These are phyloP conservation scores for Odocoileus hemionus DNA, from an alignment of 2,113 vertebrate species.

Conservation along the genomic window DNA sequence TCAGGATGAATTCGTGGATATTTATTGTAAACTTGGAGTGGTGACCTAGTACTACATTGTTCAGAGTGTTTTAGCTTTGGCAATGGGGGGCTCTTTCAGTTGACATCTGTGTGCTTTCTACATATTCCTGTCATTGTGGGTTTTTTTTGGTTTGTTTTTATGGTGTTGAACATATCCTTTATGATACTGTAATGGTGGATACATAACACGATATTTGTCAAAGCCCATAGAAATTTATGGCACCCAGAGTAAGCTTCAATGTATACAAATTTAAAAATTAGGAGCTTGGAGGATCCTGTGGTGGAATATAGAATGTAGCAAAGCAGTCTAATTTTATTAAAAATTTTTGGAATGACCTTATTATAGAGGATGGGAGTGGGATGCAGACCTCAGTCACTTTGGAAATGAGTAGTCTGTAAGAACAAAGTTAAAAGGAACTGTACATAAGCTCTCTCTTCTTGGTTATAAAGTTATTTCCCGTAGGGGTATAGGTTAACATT, in stretches of 20 bases:
- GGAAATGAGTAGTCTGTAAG: neutral
- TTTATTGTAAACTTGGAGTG: neutral
- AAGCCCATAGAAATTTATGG: neutral
- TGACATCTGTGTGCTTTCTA: neutral
- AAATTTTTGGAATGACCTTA: neutral
- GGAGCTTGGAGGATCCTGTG: neutral
- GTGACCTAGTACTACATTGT: neutral
- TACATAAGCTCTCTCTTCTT: neutral
- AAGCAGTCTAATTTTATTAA: neutral
- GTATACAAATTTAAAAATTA: neutral
- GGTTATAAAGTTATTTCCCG: neutral
- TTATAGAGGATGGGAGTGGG: neutral
- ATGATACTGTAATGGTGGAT: neutral
- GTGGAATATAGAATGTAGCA: neutral
- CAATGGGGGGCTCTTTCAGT: neutral
- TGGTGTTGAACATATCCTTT: neutral
- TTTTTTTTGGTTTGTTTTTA: neutral
- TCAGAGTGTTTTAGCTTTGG: neutral
- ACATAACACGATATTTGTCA: neutral
- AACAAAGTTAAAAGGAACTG: neutral
- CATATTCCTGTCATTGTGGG: neutral
- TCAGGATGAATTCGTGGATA: neutral
- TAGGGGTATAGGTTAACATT: neutral
- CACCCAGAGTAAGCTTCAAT: neutral
- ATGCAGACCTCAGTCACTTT: neutral